Evolutionary conservation across 30 jellyfish, hydroid and myxozoan species (phyloP), one percentile per base, ranked within the genome.

Genomic region (Hydractinia symbiolongicarpus): DNA sequence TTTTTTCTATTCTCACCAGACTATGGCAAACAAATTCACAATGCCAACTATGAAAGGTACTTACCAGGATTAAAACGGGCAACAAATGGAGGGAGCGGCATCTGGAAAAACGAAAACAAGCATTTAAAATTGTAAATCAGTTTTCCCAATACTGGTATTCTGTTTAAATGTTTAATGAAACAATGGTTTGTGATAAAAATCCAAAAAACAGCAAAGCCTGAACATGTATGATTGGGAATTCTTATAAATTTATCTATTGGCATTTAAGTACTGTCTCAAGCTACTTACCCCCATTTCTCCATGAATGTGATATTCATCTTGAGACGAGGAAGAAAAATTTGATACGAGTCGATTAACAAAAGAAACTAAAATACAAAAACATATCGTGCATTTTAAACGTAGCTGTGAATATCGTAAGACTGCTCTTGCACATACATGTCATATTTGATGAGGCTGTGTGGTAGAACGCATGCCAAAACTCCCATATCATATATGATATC

Each of bases 261-360:
- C 44, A 2, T 30, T 30, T 30, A 30, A 30, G 2, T 30, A 30
- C 2, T 30, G 44, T 30, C 44, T 0, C 44, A 30, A 30, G 44
- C 44, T 30, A 83, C 95, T 79, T 73, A 88, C 98, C 90, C 95
- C 95, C 98, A 92, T 92, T 66, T 92, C 98, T 44, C 98, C 98
- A 69, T 92, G 87, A 76, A 88, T 77, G 9, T 83, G 90, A 72
- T 86, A 87, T 62, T 86, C 98, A 83, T 92, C 98, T 61, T 82
- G 81, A 44, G 62, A 49, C 60, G 78, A 67, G 72, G 94, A 82
- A 7, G 79, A 58, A 66, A 86, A 81, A 56, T 72, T 82, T 56
- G 77, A 83, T 15, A 89, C 64, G 9, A 74, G 14, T 79, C 79
- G 76, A 15, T 89, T 88, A 64, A 79, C 77, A 79, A 77, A 66